A percentile compares a stretch with the other conserved stretches of the same genome.
phyloP scores from a whole-genome alignment of 2,113 vertebrate genomes.

The Indicator indicator region DNA sequence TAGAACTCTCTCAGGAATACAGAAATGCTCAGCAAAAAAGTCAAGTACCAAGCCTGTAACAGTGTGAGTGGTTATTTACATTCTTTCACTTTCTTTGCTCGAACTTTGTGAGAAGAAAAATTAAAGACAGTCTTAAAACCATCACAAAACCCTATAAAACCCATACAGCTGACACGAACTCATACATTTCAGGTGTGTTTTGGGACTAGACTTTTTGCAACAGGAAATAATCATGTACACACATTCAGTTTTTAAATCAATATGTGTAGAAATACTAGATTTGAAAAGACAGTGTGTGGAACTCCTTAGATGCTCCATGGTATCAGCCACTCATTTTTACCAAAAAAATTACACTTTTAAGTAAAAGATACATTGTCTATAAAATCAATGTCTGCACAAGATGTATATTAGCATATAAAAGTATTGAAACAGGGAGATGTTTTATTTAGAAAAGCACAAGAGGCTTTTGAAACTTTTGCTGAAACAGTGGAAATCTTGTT shows the following conservation, averaged over 20 bases:
- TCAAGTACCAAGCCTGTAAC: background rate
- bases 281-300: background rate
- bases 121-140: no score
- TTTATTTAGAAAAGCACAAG: constrained; percentile 1
- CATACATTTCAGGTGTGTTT: background rate
- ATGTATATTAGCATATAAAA: background rate
- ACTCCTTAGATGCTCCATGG: background rate
- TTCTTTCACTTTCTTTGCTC: no score
- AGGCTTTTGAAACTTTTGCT: background rate
- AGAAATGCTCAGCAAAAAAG: background rate
- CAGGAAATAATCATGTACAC: background rate
- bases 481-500: background rate
- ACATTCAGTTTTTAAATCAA: background rate
- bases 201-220: background rate
- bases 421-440: background rate
- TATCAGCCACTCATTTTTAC: background rate
- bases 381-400: background rate
- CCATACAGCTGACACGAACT: background rate
- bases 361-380: constrained; percentile 29
- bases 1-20: background rate
- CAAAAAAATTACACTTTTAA: background rate
- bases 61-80: no score
- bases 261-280: background rate
- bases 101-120: no score
- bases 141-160: background rate